phyloP scores from a whole-genome alignment of 2,797 vertebrate genomes.

The Sebastes oblongus region DNA sequence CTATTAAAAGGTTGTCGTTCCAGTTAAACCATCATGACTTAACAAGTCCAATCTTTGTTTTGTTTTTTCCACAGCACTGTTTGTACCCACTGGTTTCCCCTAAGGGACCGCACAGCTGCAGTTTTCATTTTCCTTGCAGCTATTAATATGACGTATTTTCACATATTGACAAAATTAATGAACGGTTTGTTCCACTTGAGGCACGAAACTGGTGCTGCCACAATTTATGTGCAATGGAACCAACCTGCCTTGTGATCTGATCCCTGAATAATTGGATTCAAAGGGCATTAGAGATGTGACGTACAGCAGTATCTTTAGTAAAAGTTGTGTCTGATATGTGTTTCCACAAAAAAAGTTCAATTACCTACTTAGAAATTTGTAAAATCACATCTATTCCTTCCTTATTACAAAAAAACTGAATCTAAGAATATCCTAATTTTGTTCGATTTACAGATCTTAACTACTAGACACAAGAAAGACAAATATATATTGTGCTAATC shows the following conservation, averaged over 20 bases:
- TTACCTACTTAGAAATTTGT: neutral
- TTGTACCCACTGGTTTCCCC: constrained; percentile 1
- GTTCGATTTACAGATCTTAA: neutral
- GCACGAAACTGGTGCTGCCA: neutral
- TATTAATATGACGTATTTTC: neutral
- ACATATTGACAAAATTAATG: neutral
- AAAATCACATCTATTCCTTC: neutral
- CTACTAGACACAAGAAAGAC: neutral
- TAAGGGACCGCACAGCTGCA: constrained; percentile 14
- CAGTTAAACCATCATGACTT: neutral
- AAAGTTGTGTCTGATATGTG: neutral
- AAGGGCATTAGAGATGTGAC: neutral
- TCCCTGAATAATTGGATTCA: neutral
- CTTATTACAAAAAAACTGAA: neutral
- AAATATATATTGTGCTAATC: neutral
- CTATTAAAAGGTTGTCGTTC: neutral
- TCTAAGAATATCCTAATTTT: neutral
- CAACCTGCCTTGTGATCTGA: neutral
- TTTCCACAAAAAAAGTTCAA: neutral
- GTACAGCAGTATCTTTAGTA: neutral
- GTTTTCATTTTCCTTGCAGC: neutral
- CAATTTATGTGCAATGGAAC: neutral
- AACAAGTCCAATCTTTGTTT: neutral
- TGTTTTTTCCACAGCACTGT: neutral
- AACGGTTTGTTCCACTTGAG: neutral